These are phyloP conservation scores for Miichthys miiuy DNA, from an alignment of 2,797 vertebrate genomes.

Conservation along the genomic window DNA sequence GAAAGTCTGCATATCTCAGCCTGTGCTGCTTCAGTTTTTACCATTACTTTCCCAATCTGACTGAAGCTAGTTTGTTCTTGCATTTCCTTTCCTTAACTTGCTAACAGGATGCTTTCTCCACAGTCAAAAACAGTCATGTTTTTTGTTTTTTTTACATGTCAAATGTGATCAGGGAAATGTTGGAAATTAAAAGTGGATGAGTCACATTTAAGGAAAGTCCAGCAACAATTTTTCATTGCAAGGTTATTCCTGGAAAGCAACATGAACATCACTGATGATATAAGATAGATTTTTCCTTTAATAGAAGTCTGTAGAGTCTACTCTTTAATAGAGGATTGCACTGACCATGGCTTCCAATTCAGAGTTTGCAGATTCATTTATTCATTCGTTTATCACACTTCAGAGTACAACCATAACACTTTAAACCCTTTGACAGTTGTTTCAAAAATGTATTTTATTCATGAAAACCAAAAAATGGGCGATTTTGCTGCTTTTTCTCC, in stretches of 20 bases:
- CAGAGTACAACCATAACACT: neutral
- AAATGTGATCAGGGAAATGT: slow-evolving; percentile 23
- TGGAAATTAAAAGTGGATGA: slow-evolving; percentile 30
- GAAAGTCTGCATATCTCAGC: neutral
- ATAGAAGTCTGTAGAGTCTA: neutral
- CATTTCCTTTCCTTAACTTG: slow-evolving; percentile 12
- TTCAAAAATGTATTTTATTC: too few species aligned
- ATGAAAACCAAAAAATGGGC: neutral
- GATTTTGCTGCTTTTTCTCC: neutral
- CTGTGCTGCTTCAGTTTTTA: slow-evolving; percentile 4
- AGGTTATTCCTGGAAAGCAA: slow-evolving; percentile 37
- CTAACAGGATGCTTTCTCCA: slow-evolving; percentile 8
- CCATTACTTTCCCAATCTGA: neutral
- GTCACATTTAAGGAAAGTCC: slow-evolving; percentile 27
- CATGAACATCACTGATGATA: slow-evolving; percentile 14
- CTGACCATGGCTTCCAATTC: neutral
- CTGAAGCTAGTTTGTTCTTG: neutral
- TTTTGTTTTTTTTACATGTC: slow-evolving; percentile 23
- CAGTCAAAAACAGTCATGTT: neutral
- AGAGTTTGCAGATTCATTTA: too few species aligned
- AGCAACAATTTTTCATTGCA: slow-evolving; percentile 5
- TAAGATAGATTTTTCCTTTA: slow-evolving; percentile 17
- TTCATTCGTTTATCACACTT: neutral
- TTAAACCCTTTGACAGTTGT: neutral
- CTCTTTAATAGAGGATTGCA: neutral